Conservation (phyloP, 2,888 invertebrate genomes). For the Pammene fasciana region DNA sequence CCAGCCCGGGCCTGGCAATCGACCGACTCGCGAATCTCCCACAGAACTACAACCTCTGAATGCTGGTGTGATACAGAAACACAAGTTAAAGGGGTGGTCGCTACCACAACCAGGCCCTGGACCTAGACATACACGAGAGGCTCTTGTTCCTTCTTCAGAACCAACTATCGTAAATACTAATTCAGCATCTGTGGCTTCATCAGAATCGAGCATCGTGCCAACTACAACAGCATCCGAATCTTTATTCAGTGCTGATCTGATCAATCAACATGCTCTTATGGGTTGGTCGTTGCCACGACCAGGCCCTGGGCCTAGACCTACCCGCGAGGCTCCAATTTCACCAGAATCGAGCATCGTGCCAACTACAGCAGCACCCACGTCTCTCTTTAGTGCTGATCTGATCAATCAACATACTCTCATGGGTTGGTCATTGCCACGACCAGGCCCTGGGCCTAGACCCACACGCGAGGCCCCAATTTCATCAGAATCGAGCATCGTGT, state of each 20-base stretch:
- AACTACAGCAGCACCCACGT: background rate
- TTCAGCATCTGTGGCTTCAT: background rate
- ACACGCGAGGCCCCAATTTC: background rate
- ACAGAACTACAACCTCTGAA: background rate
- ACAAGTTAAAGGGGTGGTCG: background rate
- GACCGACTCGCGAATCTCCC: background rate
- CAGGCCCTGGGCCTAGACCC: background rate
- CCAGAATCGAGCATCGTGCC: background rate
- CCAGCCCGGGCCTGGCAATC: background rate
- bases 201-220: background rate
- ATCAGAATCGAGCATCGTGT: background rate
- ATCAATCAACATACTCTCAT: background rate
- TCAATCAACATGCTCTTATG: background rate
- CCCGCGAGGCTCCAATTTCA: background rate
- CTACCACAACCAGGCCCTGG: background rate
- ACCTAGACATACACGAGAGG: background rate
- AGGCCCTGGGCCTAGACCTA: background rate
- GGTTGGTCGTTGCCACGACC: slow-evolving; percentile 2
- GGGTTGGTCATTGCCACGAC: background rate
- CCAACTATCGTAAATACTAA: background rate
- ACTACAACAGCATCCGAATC: background rate
- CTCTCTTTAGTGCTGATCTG: background rate
- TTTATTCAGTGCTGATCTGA: background rate
- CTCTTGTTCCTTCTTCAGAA: background rate
- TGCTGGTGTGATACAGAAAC: background rate